Base-by-base conservation (phyloP, 2,113 vertebrate genomes). In the Odocoileus virginianus region DNA sequence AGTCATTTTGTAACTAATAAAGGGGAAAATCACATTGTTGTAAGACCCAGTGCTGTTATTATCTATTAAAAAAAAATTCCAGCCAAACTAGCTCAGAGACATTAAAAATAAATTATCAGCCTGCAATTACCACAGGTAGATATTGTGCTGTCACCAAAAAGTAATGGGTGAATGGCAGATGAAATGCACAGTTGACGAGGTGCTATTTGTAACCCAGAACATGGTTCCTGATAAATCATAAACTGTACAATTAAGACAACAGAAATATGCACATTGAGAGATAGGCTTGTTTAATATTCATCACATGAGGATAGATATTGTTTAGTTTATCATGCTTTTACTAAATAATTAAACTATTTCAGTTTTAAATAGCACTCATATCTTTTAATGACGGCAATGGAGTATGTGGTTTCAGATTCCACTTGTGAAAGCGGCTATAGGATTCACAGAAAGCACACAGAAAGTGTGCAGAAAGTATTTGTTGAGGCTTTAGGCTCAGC, bases 31-130 rank as follows among this genome's bases (percentile, higher is more conserved):
- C 78, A 85, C 74, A 97, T 96, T 94, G 67, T 96, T 94, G n/a
- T 61, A 96, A 91, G 21, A 78, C 21, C 89, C 89, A 64, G 33
- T 96, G 93, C 91, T 95, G 33, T 95, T 97, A 97, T 97, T 94
- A 96, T 95, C 95, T 96, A 95, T 87, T 98, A 95, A 91, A 97
- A 97, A 86, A 97, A 97, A 87, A 88, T 98, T 96, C 28, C 19
- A 98, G 54, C 78, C 67, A 94, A 95, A 81, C 17, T 71, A 96
- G 79, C 71, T 97, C 93, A 92, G 95, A 97, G 52, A 95, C 93
- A 96, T 95, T 96, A 97, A 98, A 97, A 98, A 93, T 98, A 97
- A 98, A 97, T 97, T 97, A 96, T 55, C 83, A 94, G 43, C 57
- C 76, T 93, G 43, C 43, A 97, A 28, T 97, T 97, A 98, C 54